Evolutionary conservation across 2,113 vertebrate species (phyloP).

Genomic region (Phodopus roborovskii): DNA sequence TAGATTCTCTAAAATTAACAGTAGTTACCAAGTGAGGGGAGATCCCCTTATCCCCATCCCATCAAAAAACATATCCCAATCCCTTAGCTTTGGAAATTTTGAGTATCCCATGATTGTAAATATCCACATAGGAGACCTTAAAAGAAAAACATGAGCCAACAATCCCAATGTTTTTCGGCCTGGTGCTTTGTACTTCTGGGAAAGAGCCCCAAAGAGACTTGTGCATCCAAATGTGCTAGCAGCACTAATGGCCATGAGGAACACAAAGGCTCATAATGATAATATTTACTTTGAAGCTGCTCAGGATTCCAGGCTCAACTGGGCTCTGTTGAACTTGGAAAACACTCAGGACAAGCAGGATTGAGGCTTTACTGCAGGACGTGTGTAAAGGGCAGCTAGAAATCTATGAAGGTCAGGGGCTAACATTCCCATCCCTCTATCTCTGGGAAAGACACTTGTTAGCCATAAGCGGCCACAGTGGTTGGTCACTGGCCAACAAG

Average conservation of each 20-base stretch:
- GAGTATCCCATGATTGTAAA: not conserved
- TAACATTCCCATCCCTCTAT: not conserved
- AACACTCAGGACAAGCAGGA: constrained; percentile 38
- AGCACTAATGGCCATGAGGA: constrained; percentile 2
- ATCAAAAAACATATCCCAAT: constrained; percentile 7
- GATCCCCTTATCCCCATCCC: not conserved
- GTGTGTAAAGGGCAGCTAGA: constrained; percentile 36
- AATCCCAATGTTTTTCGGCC: not conserved
- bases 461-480: not conserved
- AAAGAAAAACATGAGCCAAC: not conserved
- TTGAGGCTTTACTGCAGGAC: constrained; percentile 13
- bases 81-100: constrained; percentile 44
- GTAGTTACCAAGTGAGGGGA: not conserved
- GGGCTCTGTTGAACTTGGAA: constrained; percentile 61
- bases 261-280: constrained; percentile 63
- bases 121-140: not conserved
- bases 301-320: constrained; percentile 71
- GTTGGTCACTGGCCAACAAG: not conserved
- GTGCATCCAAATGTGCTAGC: constrained; percentile 31
- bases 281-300: constrained; percentile 81
- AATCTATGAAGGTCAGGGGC: constrained; percentile 29
- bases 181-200: not conserved
- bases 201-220: not conserved
- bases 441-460: constrained; percentile 36
- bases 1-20: not conserved